Base-by-base conservation (phyloP, 1,140 invertebrate genomes). In the Agraylea sexmaculata region DNA sequence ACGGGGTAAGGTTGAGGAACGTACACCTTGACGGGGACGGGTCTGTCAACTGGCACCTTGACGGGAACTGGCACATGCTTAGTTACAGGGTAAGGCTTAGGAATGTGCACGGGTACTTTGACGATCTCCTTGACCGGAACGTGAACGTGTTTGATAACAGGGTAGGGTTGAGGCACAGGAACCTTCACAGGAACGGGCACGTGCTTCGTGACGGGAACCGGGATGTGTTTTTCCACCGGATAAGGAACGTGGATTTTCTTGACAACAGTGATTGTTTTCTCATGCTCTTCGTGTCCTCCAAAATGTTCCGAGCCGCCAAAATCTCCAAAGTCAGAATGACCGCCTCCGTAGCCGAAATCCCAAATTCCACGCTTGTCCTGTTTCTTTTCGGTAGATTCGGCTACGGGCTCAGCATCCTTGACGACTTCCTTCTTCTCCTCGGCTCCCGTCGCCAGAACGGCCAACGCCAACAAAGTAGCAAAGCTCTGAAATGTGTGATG, bases 181-280 rank as follows among this genome's bases (percentile, higher is more conserved):
- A 76, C 71, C 53, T 75, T 71, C 30, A 73, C 58, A 15, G 73
- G 74, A 40, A 62, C 59, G 8, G 63, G 73, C 2, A 75, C 57
- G 20, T 64, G 63, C 42, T 74, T 74, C 47, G 68, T 65, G 6
- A 76, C 73, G 3, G 73, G 73, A 7, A 66, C 53, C 8, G 54
- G 71, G 39, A 75, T 67, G 45, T 66, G 64, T 53, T 74, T 75
- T 42, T 71, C 70, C 10, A 76, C 71, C 11, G 75, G 75, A 53
- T 72, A 70, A 2, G 74, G 75, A 5, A 73, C 59, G 40, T 70
- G 62, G 50, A 79, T 73, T 52, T 83, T 81, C 59, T 85, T 84
- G 25, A 79, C 70, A 8, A 84, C 65, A 12, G 80, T 84, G 46
- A 84, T 64, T n/a, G 78, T 79, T 60, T 85, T 85, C 35, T 70